Percentiles rank a stretch among this genome's conserved stretches.
phyloP scores from a whole-genome alignment of 2,888 invertebrate genomes.

The Cephus pygmeus region DNA sequence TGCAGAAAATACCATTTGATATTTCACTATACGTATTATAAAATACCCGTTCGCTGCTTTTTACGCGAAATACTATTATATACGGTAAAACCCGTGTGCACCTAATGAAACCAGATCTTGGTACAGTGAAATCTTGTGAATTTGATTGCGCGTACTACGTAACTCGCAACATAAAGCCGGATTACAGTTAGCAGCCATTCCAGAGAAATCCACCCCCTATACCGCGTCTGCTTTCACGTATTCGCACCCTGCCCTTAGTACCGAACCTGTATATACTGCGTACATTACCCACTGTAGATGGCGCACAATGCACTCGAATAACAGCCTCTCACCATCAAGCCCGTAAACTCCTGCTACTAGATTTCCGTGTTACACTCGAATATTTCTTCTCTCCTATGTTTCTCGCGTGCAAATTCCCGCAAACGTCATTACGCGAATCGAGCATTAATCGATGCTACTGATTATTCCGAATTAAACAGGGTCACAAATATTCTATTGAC shows the following conservation, averaged over 20 bases:
- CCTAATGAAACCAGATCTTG: not conserved
- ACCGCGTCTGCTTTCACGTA: constrained; percentile 33
- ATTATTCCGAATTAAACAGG: not conserved
- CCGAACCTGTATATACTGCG: constrained; percentile 15
- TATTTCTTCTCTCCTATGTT: constrained; percentile 50
- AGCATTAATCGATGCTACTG: constrained; percentile 32
- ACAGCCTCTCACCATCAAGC: constrained; percentile 42
- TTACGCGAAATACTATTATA: not conserved
- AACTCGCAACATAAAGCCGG: constrained; percentile 34
- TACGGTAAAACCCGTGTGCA: not conserved
- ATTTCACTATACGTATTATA: not conserved
- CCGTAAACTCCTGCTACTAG: constrained; percentile 30
- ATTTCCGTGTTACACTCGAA: constrained; percentile 26
- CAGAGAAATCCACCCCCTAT: constrained; percentile 21
- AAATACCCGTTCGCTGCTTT: not conserved
- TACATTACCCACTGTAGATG: constrained; percentile 38
- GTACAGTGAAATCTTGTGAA: constrained; percentile 29
- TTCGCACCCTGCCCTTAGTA: constrained; percentile 27
- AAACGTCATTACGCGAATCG: constrained; percentile 51
- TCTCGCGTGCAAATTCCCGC: constrained; percentile 58
- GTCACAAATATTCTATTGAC: not conserved
- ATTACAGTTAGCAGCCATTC: constrained; percentile 38
- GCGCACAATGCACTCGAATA: constrained; percentile 41
- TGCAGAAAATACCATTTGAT: not conserved
- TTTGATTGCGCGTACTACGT: constrained; percentile 27